These are phyloP conservation scores for Elanoides forficatus DNA, from an alignment of 2,113 vertebrate species.

Conservation along the genomic window DNA sequence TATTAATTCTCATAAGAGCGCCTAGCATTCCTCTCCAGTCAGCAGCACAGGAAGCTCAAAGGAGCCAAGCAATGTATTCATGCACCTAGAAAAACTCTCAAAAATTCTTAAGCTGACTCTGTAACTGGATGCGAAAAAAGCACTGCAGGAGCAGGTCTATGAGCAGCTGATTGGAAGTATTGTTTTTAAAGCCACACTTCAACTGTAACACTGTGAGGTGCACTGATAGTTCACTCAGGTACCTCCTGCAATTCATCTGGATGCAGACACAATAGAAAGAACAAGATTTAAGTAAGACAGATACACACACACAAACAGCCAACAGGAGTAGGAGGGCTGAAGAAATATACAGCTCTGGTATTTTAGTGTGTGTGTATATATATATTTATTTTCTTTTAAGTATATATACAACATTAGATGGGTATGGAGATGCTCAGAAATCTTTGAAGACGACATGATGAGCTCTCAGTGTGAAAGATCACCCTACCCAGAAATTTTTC, in stretches of 20 bases:
- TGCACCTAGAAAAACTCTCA: neutral
- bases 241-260: neutral
- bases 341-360: neutral
- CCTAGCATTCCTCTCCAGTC: neutral
- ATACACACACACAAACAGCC: neutral
- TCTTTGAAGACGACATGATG: neutral
- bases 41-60: neutral
- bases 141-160: neutral
- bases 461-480: neutral
- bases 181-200: neutral
- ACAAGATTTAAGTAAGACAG: neutral
- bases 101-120: neutral
- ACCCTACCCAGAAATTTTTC: neutral
- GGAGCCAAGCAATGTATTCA: neutral
- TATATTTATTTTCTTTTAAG: neutral
- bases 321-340: neutral
- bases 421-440: neutral
- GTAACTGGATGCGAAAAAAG: neutral
- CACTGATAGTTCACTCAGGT: neutral
- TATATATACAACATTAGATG: neutral
- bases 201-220: accelerated
- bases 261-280: neutral
- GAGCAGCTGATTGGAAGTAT: neutral
- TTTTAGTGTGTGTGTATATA: neutral
- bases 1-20: neutral